Evolutionary conservation across 2,797 vertebrate species (phyloP), one percentile per base, ranked within the genome.

Genomic region (Neoniphon sammara): DNA sequence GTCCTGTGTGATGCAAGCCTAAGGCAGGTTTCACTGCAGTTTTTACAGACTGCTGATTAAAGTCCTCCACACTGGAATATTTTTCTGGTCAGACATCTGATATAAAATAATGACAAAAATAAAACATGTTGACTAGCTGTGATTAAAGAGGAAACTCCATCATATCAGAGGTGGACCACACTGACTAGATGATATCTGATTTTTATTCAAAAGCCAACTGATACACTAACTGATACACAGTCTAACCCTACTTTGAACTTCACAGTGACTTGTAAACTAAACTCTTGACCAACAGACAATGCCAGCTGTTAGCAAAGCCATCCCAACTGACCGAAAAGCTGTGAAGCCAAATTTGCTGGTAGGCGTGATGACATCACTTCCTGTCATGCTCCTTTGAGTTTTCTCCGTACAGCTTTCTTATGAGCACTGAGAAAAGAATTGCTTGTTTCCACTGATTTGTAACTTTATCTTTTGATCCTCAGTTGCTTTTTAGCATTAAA

Each of bases 261-360:
- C 67, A 67, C 42, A 34, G 25, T 62, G 58, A 79, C 58, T 39
- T 59, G 34, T 58, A 76, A 20, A 66, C 49, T 42, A 66, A 80
- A 70, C 61, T 57, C 57, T 75, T 81, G 83, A 87, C 82, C 83
- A 75, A 73, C 64, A 82, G 34, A 34, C 70, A 31, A 66, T 2
- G 46, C 30, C 67, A 47, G 70, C 59, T 58, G 12, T 74, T 55
- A 82, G 61, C 39, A 5, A 84, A 80, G 72, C 81, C 75, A 67
- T 70, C 63, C 12, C 46, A 53, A 71, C 65, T 31, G 86, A 88
- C 84, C 83, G 6, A 34, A 59, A 87, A 82, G 69, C 86, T 90
- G 85, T 89, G 88, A 89, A 67, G 74, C 73, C 84, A 84, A 59
- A 80, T 67, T 14, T 67, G 68, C 66, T 66, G 72, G 79, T 71